These are phyloP conservation scores for Ailurus styani DNA, from an alignment of 2,113 vertebrate genomes.

Conservation along the genomic window DNA sequence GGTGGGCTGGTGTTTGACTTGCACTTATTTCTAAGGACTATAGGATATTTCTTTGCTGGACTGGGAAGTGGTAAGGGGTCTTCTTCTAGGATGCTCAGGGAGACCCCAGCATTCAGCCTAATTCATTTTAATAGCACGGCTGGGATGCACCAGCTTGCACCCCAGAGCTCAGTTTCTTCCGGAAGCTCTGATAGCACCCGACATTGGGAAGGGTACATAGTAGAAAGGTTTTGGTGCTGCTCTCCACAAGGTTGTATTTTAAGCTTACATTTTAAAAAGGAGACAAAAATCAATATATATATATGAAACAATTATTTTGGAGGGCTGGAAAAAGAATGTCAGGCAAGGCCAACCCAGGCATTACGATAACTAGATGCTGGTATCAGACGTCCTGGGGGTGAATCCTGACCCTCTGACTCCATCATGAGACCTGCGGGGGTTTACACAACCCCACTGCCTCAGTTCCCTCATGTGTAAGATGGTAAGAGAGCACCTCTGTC, in stretches of 20 bases:
- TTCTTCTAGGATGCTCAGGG: neutral
- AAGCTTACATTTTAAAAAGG: neutral
- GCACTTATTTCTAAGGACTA: neutral
- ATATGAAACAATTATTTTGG: neutral
- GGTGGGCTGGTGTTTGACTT: neutral
- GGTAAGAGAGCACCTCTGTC: neutral
- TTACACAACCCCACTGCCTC: neutral
- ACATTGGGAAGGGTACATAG: neutral
- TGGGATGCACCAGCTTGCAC: neutral
- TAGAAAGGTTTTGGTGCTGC: neutral
- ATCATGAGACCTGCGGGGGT: neutral
- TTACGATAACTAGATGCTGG: neutral
- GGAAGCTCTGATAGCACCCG: neutral
- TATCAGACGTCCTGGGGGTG: neutral
- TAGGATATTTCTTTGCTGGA: neutral
- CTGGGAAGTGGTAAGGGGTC: neutral
- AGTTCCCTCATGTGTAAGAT: neutral
- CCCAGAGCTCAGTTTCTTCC: neutral
- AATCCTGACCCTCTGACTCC: neutral
- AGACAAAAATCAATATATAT: neutral
- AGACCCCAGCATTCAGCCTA: neutral
- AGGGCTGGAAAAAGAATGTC: neutral
- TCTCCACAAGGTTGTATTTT: neutral
- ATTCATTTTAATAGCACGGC: neutral
- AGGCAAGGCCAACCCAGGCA: neutral